These are phyloP conservation scores for Catagonus wagneri DNA, from an alignment of 2,113 vertebrate genomes.

Conservation along the genomic window DNA sequence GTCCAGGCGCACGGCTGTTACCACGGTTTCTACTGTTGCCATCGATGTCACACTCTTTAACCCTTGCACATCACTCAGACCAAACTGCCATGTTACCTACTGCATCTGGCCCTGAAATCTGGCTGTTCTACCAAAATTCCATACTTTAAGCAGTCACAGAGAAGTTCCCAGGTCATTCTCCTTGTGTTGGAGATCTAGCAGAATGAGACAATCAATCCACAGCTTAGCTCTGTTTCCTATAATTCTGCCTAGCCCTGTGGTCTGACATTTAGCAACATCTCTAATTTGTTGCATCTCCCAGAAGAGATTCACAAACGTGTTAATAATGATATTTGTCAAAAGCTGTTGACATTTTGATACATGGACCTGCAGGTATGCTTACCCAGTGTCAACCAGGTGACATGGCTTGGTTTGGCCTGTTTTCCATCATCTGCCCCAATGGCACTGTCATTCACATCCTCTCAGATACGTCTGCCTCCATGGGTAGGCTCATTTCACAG, in stretches of 20 bases:
- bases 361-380: neutral
- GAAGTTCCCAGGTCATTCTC: neutral
- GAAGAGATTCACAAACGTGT: neutral
- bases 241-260: neutral
- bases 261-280: neutral
- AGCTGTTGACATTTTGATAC: neutral
- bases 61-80: neutral
- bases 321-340: neutral
- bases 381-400: neutral
- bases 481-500: neutral
- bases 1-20: neutral
- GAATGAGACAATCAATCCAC: neutral
- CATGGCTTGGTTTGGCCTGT: neutral
- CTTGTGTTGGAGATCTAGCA: neutral
- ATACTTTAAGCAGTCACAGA: neutral
- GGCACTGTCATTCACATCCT: neutral
- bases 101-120: neutral
- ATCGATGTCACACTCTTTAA: neutral
- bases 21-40: neutral
- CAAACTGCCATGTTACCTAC: neutral
- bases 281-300: neutral
- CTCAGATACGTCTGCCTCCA: neutral
- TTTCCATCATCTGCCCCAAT: neutral
- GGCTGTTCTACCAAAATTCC: neutral
- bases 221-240: neutral